These are phyloP conservation scores for Patella depressa DNA, from an alignment of 2,888 invertebrate species.

Conservation along the genomic window DNA sequence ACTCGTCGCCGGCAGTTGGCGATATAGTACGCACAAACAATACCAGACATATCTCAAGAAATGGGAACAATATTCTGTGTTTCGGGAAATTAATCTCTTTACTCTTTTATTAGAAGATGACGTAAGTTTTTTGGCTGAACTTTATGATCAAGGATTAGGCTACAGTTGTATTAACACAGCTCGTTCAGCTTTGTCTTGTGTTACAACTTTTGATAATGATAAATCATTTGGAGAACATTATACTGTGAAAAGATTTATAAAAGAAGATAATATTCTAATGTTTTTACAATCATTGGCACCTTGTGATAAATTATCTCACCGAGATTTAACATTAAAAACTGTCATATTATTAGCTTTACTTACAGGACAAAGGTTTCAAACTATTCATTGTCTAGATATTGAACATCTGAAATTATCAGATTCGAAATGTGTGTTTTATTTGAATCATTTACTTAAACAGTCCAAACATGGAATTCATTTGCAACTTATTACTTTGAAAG, in stretches of 20 bases:
- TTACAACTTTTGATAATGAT: not conserved
- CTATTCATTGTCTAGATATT: conserved; percentile 24
- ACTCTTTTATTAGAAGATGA: conserved; percentile 16
- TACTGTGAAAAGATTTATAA: conserved; percentile 35
- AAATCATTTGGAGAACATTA: conserved; percentile 16
- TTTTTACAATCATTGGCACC: not conserved
- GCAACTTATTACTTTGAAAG: conserved; percentile 10
- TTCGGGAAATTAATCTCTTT: conserved; percentile 19
- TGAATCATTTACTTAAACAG: conserved; percentile 25
- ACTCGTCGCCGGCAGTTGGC: conserved; percentile 12
- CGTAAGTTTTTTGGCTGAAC: conserved; percentile 24
- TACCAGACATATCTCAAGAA: conserved; percentile 20
- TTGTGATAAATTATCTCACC: too few relatives aligned
- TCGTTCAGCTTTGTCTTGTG: conserved; percentile 16
- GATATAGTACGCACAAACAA: conserved; percentile 13
- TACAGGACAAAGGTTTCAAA: conserved; percentile 20
- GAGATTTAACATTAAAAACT: conserved; percentile 23
- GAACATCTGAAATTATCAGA: conserved; percentile 22
- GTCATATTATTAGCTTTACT: conserved; percentile 28
- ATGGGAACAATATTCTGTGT: conserved; percentile 24
- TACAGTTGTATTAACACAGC: conserved; percentile 25
- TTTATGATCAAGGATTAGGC: conserved; percentile 17
- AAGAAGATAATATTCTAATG: conserved; percentile 20
- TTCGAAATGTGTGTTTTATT: not conserved
- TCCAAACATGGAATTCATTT: conserved; percentile 30